A percentile compares a stretch with the other conserved stretches of the same genome.
Evolutionary conservation across 2,113 vertebrate species (phyloP).

Genomic region (Carollia perspicillata): DNA sequence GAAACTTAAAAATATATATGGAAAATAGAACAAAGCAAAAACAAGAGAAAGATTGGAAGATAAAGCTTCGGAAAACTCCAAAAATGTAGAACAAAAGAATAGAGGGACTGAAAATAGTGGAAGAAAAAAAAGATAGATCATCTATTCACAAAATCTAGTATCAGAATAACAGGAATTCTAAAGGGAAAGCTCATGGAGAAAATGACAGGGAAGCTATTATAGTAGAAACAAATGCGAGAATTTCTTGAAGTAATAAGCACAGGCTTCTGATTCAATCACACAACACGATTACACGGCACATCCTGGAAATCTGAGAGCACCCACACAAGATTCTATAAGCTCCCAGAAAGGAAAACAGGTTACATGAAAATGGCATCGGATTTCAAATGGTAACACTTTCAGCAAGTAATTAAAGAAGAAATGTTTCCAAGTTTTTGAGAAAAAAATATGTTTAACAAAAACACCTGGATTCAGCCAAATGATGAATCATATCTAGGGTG

Average conservation of each 20-base stretch:
- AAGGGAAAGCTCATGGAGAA: not conserved
- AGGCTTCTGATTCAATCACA: not conserved
- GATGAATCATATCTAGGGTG: not conserved
- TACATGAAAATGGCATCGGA: not conserved
- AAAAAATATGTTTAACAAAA: not conserved
- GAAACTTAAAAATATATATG: not conserved
- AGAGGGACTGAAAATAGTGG: not conserved
- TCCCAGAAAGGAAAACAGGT: not conserved
- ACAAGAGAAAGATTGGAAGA: not conserved
- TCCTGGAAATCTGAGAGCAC: not conserved
- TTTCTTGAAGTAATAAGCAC: not conserved
- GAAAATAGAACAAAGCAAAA: slow-evolving; percentile 4
- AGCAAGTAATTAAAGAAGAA: not conserved
- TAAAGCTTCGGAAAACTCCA: not conserved
- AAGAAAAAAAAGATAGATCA: not conserved
- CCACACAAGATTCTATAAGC: not conserved
- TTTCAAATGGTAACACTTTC: not conserved
- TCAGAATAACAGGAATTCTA: slow-evolving; percentile 11
- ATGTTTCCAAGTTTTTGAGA: not conserved
- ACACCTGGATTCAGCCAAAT: not conserved
- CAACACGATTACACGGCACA: not conserved
- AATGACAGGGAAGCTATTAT: not conserved
- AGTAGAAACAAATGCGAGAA: not conserved
- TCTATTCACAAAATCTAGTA: not conserved
- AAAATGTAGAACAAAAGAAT: not conserved